Base-by-base conservation (phyloP, 2,797 vertebrate species). In the Acrossocheilus fasciatus region DNA sequence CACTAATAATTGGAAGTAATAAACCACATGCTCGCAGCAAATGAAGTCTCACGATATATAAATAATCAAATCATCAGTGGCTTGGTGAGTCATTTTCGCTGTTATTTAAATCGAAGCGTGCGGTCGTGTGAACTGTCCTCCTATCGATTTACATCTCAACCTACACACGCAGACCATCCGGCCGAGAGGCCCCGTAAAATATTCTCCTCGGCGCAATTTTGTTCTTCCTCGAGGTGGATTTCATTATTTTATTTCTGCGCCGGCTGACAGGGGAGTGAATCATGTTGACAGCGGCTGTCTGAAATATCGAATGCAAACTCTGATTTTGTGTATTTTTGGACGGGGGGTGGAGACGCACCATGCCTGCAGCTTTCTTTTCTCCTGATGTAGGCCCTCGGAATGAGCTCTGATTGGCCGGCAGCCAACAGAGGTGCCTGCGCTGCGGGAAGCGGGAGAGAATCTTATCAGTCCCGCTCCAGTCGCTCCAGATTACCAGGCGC, bases 211-310 rank as follows among this genome's bases (percentile, higher is more conserved):
- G 91, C 92, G 94, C 93, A 93, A 94, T 96, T 95, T 94, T 94
- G 93, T 95, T 96, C 94, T 95, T 95, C 94, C 96, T 95, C 94
- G 94, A 95, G 95, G 94, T 95, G 92, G 94, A 95, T 95, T 96
- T 96, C 94, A 95, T 96, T 95, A 95, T 95, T 96, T 96, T 92
- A 95, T 95, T 95, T 94, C 94, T 93, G 94, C 86, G 89, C 90
- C 23, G 83, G 90, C 93, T 96, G 95, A 95, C 95, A 95, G 94
- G 94, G 94, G 93, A 95, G 95, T 96, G 96, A 96, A 96, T 96
- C 95, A 95, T 94, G 94, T 94, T 96, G 95, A 96, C 95, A 95
- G 95, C 90, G 92, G 87, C 93, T 89, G 92, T 95, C 95, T 95
- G 93, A 94, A 95, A 93, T 95, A 95, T 94, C 93, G 92, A 94